These are phyloP conservation scores for Pteronura brasiliensis DNA, from an alignment of 2,113 vertebrate genomes.

Conservation along the genomic window DNA sequence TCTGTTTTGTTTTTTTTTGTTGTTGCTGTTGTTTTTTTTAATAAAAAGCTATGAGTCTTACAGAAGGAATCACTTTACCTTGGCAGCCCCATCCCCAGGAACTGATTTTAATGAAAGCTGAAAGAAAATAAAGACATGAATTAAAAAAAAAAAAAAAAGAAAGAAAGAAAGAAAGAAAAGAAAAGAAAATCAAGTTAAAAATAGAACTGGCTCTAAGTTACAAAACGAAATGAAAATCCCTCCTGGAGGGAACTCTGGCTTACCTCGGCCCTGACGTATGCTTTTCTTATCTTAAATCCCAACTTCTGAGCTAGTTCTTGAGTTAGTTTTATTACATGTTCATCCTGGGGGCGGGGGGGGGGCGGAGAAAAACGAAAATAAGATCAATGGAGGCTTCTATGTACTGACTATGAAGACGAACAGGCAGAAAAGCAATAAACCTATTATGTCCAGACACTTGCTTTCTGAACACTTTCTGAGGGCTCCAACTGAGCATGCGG, in stretches of 20 bases:
- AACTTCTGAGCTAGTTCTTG: slow-evolving; percentile 96
- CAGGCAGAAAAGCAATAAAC: background rate
- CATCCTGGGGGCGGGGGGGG: slow-evolving; percentile 84
- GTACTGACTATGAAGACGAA: background rate
- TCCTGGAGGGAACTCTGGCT: background rate
- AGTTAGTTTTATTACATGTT: slow-evolving; percentile 94
- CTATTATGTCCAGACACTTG: background rate
- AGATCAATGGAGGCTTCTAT: background rate
- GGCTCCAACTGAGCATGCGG: background rate
- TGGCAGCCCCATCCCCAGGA: slow-evolving; percentile 83
- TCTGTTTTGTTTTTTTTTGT: background rate
- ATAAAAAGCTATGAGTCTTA: background rate
- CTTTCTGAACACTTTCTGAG: background rate
- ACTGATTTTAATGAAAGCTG: slow-evolving; percentile 90
- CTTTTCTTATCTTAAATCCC: slow-evolving; percentile 97
- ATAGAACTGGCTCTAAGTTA: background rate
- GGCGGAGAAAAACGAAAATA: background rate
- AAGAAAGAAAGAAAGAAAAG: background rate
- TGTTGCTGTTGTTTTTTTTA: no score
- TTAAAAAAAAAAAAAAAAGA: slow-evolving; percentile 7
- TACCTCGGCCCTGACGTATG: slow-evolving; percentile 96
- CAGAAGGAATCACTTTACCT: slow-evolving; percentile 82
- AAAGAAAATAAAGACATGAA: slow-evolving; percentile 69
- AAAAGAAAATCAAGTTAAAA: background rate
- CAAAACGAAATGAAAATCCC: slow-evolving; percentile 48